A percentile compares a stretch with the other conserved stretches of the same genome.
These are phyloP conservation scores for Anaspis maculata DNA, from an alignment of 2,888 invertebrate genomes.

Conservation along the genomic window DNA sequence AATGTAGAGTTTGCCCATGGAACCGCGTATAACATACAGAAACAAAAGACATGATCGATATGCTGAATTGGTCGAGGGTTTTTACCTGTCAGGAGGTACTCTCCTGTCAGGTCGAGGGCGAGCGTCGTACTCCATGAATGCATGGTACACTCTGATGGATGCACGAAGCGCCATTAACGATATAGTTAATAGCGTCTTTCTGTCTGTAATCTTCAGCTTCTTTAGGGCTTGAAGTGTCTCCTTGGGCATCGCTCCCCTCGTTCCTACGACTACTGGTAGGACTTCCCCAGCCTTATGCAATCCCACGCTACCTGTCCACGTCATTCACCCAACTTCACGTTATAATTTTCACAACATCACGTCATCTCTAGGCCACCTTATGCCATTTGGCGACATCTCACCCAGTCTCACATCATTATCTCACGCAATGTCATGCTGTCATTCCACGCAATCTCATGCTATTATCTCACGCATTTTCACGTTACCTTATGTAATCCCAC, in stretches of 20 bases:
- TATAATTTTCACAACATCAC: too few species aligned
- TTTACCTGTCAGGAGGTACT: not conserved
- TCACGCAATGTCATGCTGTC: too few species aligned
- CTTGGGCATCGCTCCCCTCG: slow-evolving; percentile 28
- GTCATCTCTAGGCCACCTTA: too few species aligned
- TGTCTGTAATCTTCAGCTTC: slow-evolving; percentile 19
- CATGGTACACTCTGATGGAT: slow-evolving; percentile 26
- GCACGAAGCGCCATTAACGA: slow-evolving; percentile 24
- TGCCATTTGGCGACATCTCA: too few species aligned
- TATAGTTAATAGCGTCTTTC: slow-evolving; percentile 17
- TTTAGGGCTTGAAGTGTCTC: slow-evolving; percentile 19
- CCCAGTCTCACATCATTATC: too few species aligned
- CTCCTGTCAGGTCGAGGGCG: slow-evolving; percentile 16
- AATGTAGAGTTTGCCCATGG: not conserved
- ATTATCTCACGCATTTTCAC: too few species aligned
- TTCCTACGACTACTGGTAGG: slow-evolving; percentile 30
- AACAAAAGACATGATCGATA: not conserved
- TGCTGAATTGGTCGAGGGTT: not conserved
- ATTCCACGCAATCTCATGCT: too few species aligned
- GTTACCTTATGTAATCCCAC: too few species aligned
- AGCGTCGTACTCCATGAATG: slow-evolving; percentile 26
- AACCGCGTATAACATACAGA: not conserved
- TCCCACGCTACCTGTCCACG: not conserved
- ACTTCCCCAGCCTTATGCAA: slow-evolving; percentile 16
- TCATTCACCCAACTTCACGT: slow-evolving; percentile 2